Evolutionary conservation across 2,888 invertebrate species (phyloP), one percentile per base, ranked within the genome.

Genomic region (Caenorhabditis sp.): DNA sequence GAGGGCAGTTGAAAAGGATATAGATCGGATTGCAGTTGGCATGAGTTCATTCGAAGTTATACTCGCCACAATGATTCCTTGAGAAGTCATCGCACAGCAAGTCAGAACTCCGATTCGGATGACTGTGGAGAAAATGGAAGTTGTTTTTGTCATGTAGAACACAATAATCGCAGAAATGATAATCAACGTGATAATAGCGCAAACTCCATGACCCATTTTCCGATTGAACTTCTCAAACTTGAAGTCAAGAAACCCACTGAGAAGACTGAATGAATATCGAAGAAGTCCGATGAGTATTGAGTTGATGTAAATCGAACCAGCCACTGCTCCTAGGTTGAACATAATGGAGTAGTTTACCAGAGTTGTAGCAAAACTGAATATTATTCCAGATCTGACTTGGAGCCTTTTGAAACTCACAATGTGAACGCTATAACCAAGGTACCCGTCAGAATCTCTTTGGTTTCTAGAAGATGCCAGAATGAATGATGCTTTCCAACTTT

Each of bases 21-120:
- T 70, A 22, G 89, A 88, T 69, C 90, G 77, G 26, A 90, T 80
- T 2, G 87, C 84, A 12, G 90, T 90, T 26, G 90, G 90, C 81
- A 90, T 90, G 24, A 90, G 58, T 68, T 90, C 90, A 58, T 85
- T 88, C n/a, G 86, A 87, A n/a, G 81, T 64, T 41, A 90, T 82
- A 41, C 88, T 86, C 16, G 79, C 82, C 2, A 85, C 79, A 16
- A 85, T 85, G 10, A 82, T 81, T 0, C 75, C 74, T 69, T 84
- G 83, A n/a, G 84, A 80, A 7, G 84, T 84, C 84, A 84, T 84
- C 10, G 84, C 76, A 59, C 84, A 84, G 1, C 80, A 80, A 4
- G 73, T 8, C 5, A 84, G 51, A 12, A 84, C 80, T 49, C 84
- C 79, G 10, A 54, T 35, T n/a, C 80, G 44, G 28, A 80, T 70